These are phyloP conservation scores for Lordiphosa andalusiaca DNA, from an alignment of 2,888 invertebrate genomes.

Conservation along the genomic window DNA sequence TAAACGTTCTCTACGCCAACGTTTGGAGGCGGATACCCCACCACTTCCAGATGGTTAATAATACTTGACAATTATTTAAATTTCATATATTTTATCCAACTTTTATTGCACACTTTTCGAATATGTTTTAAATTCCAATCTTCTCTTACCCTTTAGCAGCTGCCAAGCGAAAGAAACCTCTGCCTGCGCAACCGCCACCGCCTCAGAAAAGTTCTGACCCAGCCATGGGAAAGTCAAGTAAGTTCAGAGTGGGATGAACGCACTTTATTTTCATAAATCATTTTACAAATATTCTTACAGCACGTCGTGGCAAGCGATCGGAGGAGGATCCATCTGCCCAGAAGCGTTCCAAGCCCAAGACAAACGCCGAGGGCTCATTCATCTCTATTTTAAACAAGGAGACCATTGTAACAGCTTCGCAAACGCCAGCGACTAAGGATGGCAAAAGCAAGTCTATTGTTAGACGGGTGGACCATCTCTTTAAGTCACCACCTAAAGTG, in stretches of 20 bases:
- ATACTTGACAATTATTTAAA: slow-evolving; percentile 27
- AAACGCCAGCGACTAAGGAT: not conserved
- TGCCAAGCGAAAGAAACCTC: slow-evolving; percentile 6
- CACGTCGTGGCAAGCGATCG: slow-evolving; percentile 13
- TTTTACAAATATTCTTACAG: slow-evolving; percentile 19
- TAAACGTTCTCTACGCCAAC: slow-evolving; percentile 24
- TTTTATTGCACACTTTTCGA: not conserved
- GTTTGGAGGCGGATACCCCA: slow-evolving; percentile 31
- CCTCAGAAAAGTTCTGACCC: not conserved
- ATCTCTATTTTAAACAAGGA: not conserved
- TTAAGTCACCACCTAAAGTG: not conserved
- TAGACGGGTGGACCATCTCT: too few relatives aligned
- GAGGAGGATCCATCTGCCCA: slow-evolving; percentile 8
- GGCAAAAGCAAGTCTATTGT: too few relatives aligned
- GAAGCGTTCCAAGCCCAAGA: slow-evolving; percentile 15
- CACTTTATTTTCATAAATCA: not conserved
- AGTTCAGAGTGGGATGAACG: not conserved
- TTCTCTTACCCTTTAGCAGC: slow-evolving; percentile 13
- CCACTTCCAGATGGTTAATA: slow-evolving; percentile 58
- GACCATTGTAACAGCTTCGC: not conserved
- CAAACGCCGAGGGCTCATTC: not conserved
- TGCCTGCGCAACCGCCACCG: not conserved
- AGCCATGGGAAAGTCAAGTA: slow-evolving; percentile 2
- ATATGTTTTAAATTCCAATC: slow-evolving; percentile 4
- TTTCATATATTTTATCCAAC: not conserved